Evolutionary conservation across 2,113 vertebrate species (phyloP).

Genomic region (Rhinichthys klamathensis): DNA sequence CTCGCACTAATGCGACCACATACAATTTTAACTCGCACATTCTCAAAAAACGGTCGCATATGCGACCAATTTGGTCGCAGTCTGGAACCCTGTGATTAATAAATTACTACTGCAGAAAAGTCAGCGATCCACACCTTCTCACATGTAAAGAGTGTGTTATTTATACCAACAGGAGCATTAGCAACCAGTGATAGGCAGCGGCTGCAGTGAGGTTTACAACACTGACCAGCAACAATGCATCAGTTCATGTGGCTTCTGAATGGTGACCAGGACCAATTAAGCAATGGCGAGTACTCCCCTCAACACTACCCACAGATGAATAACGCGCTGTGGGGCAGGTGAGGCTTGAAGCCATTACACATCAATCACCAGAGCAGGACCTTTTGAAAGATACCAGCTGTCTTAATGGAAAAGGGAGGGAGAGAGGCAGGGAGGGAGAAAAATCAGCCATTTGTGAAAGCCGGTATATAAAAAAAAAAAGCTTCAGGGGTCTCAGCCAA

Average conservation of each 20-base stretch:
- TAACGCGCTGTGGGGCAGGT: conserved; percentile 71
- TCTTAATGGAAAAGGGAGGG: conserved; percentile 75
- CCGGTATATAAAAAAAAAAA: conserved; percentile 36
- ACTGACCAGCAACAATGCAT: conserved; percentile 36
- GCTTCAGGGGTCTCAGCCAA: conserved; percentile 60
- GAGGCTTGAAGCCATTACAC: conserved; percentile 77
- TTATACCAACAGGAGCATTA: conserved; percentile 14
- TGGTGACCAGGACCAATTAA: conserved; percentile 57
- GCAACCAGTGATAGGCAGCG: not conserved
- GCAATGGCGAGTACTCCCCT: conserved; percentile 49
- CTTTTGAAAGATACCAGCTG: conserved; percentile 78
- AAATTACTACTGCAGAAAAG: not conserved
- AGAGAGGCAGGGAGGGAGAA: conserved; percentile 46
- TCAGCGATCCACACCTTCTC: conserved; percentile 13
- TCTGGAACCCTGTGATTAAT: too few relatives aligned
- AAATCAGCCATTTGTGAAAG: conserved; percentile 56
- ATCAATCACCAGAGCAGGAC: conserved; percentile 79
- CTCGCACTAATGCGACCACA: too few relatives aligned
- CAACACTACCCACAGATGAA: conserved; percentile 60
- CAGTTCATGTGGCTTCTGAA: conserved; percentile 40
- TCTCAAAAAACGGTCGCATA: too few relatives aligned
- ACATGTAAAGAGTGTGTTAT: conserved; percentile 12
- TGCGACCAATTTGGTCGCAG: too few relatives aligned
- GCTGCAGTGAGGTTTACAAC: conserved; percentile 2
- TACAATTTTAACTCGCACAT: too few relatives aligned